phyloP scores from a whole-genome alignment of 2,888 invertebrate genomes.

The Rhamphomyia laevipes region DNA sequence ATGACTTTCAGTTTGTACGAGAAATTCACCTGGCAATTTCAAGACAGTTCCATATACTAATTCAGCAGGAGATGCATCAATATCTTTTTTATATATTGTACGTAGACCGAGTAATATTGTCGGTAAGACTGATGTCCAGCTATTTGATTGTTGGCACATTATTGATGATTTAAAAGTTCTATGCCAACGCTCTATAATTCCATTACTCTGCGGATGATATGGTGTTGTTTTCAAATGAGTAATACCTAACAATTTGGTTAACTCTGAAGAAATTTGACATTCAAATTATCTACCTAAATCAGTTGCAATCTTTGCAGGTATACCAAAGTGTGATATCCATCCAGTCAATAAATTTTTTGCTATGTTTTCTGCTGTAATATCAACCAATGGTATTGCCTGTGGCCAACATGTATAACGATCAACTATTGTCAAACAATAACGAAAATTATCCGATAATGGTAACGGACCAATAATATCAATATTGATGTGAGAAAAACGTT shows the following conservation, averaged over 20 bases:
- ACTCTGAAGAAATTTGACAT: constrained; percentile 20
- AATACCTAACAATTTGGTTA: constrained; percentile 17
- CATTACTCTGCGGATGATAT: too few species aligned
- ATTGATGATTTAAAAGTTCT: too few species aligned
- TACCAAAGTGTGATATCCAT: constrained; percentile 35
- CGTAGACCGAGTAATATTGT: constrained; percentile 9
- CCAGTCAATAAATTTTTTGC: neutral
- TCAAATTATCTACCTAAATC: constrained; percentile 30
- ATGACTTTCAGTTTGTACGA: too few species aligned
- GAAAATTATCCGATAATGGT: neutral
- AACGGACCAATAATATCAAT: neutral
- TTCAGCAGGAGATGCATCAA: constrained; percentile 9
- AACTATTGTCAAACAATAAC: neutral
- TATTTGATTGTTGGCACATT: constrained; percentile 2
- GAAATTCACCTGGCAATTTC: constrained; percentile 11
- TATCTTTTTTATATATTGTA: constrained; percentile 9
- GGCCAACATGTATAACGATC: too few species aligned
- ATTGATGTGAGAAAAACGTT: neutral
- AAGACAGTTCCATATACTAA: constrained; percentile 12
- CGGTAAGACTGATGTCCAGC: constrained; percentile 9
- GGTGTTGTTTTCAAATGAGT: constrained; percentile 19
- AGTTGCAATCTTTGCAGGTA: constrained; percentile 25
- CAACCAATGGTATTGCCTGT: neutral
- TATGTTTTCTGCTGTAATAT: neutral
- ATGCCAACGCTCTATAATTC: constrained; percentile 10